Evolutionary conservation across 2,113 vertebrate species (phyloP), one percentile per base, ranked within the genome.

Genomic region (Gobius niger): DNA sequence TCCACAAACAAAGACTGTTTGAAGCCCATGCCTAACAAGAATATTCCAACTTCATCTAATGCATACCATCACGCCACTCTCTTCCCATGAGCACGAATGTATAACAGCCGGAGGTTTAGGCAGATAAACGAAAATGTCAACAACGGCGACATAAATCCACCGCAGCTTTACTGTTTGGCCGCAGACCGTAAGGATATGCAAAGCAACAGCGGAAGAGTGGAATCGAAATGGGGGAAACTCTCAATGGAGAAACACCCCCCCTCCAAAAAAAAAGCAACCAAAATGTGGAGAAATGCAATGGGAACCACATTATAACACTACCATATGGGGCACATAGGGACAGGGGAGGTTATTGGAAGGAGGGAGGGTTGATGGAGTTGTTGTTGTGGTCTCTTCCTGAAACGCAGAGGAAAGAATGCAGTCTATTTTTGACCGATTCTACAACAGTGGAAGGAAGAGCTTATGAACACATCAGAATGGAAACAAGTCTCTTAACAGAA

Each of bases 351-450:
- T 57, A 12, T 34, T 24, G 65, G 53, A 64, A 71, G 65, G 7
- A 44, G 54, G 19, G 24, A 50, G 49, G 47, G 70, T 70, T 75
- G 71, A 67, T 64, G 80, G 79, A 77, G 16, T 63, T 79, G 67
- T 68, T 84, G 82, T 88, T 90, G 84, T 80, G 76, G 81, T 73
- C 80, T 81, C 76, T 78, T 86, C 89, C 89, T 91, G 89, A 89
- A 89, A 89, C 83, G 71, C 69, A 82, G 84, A 87, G 82, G 89
- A 90, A 92, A 85, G 90, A 91, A 92, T 92, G 88, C 12, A 5
- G 86, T 68, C 91, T 92, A 92, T 92, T 90, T 91, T 90, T 80
- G 88, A 83, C 66, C 72, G 84, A 91, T 90, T 84, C 67, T 61
- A 77, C 83, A 85, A 77, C 67, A 82, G 83, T 65, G 72, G 82